phyloP scores from a whole-genome alignment of 2,888 invertebrate species.

The Autographa gamma region DNA sequence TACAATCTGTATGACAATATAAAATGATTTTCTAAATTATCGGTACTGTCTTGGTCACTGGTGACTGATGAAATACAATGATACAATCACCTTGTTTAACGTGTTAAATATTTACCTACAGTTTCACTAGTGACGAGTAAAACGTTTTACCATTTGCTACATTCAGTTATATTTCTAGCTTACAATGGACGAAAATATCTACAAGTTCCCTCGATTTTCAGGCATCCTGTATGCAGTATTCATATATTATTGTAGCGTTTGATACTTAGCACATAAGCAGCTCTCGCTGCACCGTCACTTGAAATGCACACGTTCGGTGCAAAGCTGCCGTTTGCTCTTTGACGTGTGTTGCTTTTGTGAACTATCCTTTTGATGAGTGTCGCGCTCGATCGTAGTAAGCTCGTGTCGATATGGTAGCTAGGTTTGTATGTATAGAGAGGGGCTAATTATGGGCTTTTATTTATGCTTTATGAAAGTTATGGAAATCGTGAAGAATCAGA shows the following conservation, averaged over 20 bases:
- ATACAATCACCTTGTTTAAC: neutral
- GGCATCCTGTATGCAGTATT: slow-evolving; percentile 30
- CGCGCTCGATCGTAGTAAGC: slow-evolving; percentile 10
- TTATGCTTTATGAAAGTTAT: neutral
- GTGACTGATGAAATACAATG: neutral
- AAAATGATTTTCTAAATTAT: too few species aligned
- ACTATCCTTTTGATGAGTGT: slow-evolving; percentile 30
- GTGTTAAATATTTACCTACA: neutral
- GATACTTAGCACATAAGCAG: slow-evolving; percentile 38
- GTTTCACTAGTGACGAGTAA: neutral
- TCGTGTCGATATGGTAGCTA: slow-evolving; percentile 13
- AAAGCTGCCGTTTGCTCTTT: slow-evolving; percentile 39
- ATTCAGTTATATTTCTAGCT: neutral
- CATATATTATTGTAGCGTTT: slow-evolving; percentile 27
- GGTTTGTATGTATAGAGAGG: neutral
- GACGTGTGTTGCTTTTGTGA: slow-evolving; percentile 39
- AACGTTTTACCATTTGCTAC: too few species aligned
- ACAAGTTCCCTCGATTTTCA: neutral
- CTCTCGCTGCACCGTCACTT: slow-evolving; percentile 27
- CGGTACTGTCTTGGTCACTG: neutral
- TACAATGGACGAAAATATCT: neutral
- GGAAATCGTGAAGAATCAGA: neutral
- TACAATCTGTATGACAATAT: too few species aligned
- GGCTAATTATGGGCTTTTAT: neutral
- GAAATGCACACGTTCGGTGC: slow-evolving; percentile 43